phyloP scores from a whole-genome alignment of 2,797 vertebrate species.

The Micrastur ruficollis region DNA sequence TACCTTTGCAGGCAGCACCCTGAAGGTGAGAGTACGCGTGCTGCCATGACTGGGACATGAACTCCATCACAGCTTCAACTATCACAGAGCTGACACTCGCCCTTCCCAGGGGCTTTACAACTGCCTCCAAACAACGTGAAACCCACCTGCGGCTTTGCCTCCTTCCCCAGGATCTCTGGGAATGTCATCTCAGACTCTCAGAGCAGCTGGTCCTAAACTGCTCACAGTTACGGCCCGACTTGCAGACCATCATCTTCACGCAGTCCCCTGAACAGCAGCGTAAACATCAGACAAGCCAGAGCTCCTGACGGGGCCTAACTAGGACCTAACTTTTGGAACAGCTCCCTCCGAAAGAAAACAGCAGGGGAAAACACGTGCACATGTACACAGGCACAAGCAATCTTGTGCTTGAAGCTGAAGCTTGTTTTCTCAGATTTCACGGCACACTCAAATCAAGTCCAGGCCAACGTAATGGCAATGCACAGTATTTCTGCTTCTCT shows the following conservation, averaged over 20 bases:
- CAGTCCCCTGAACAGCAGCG: not conserved
- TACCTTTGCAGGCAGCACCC: not conserved
- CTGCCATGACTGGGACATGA: not conserved
- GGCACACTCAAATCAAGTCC: not conserved
- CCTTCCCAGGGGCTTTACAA: not conserved
- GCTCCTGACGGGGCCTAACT: not conserved
- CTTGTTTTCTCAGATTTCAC: not conserved
- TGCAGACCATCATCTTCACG: accelerated
- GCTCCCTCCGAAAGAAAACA: not conserved
- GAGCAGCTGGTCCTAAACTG: not conserved
- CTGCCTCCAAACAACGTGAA: accelerated
- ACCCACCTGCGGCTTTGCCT: not conserved
- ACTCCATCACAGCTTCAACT: not conserved
- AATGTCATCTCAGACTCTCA: not conserved
- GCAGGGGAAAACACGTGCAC: not conserved
- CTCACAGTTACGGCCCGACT: not conserved
- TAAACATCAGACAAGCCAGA: not conserved
- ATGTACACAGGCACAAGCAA: not conserved
- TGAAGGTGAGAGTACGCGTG: not conserved
- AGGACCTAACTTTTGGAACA: not conserved
- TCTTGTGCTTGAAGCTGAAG: not conserved
- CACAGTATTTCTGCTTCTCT: not conserved
- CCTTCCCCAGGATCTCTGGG: not conserved
- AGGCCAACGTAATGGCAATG: not conserved
- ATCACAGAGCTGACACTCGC: not conserved